Evolutionary conservation across 2,888 invertebrate species (phyloP).

Genomic region (Fissipunctia ypsillon): DNA sequence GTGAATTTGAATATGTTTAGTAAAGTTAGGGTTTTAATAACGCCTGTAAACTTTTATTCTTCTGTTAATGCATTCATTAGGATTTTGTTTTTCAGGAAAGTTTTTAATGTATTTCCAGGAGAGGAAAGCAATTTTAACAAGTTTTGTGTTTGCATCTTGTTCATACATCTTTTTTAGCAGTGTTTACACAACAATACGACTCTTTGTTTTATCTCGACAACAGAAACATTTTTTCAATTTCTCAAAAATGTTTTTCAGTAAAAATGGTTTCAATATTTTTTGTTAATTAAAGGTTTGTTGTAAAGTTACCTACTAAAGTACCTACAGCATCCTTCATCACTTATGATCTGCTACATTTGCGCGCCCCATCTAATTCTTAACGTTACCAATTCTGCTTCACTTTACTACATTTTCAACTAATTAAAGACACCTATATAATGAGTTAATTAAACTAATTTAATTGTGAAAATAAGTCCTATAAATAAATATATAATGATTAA

Average conservation of each 20-base stretch:
- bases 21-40: not conserved
- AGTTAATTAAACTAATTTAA: constrained; percentile 12
- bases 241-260: too few species aligned
- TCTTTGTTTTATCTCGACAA: not conserved
- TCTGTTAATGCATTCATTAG: not conserved
- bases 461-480: not conserved
- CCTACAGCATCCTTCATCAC: not conserved
- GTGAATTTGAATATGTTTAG: not conserved
- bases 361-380: not conserved
- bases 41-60: not conserved
- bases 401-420: not conserved
- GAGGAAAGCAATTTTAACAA: not conserved
- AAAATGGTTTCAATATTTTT: not conserved
- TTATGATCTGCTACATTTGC: not conserved
- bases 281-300: not conserved
- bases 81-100: not conserved
- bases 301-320: too few species aligned
- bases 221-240: not conserved
- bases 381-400: not conserved
- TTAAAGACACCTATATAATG: not conserved
- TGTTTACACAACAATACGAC: too few species aligned
- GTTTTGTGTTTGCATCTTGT: not conserved
- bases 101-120: constrained; percentile 1
- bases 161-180: not conserved
- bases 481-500: constrained; percentile 7